phyloP scores from a whole-genome alignment of 1,140 invertebrate species.

The Ceratina japonica region DNA sequence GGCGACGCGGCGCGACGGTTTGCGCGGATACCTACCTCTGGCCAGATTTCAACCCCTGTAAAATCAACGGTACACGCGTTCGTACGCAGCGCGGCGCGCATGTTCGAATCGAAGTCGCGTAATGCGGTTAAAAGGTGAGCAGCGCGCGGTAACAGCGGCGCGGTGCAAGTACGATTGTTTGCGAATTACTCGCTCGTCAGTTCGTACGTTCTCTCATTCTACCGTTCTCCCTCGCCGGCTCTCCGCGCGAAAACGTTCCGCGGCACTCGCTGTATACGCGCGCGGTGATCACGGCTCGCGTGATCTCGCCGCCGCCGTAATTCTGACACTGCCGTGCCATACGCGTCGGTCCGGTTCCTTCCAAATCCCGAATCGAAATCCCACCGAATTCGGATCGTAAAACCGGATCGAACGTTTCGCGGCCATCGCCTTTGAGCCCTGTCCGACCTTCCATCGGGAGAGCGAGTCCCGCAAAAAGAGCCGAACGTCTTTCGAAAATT shows the following conservation, averaged over 20 bases:
- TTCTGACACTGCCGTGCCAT: no score
- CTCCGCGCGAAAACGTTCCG: not conserved
- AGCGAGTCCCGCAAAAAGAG: no score
- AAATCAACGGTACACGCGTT: conserved; percentile 19
- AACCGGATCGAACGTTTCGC: no score
- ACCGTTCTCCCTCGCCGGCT: not conserved
- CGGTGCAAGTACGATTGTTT: conserved; percentile 21
- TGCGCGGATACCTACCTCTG: not conserved
- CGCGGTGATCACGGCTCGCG: not conserved
- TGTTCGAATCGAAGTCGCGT: conserved; percentile 23
- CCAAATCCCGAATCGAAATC: no score
- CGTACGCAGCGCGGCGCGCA: not conserved
- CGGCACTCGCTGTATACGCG: no score
- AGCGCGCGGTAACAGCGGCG: not conserved
- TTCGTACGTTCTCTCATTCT: conserved; percentile 5
- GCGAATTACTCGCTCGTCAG: conserved; percentile 27
- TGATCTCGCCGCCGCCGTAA: not conserved
- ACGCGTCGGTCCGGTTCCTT: no score
- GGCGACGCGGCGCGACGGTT: not conserved
- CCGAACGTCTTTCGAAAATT: conserved; percentile 22
- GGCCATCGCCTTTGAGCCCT: not conserved
- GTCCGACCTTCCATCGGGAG: not conserved
- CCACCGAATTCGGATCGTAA: no score
- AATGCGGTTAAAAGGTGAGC: conserved; percentile 30
- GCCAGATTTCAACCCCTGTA: conserved; percentile 21